Conservation (phyloP, 1,140 invertebrate species). For the Drosophila kepulauana region DNA sequence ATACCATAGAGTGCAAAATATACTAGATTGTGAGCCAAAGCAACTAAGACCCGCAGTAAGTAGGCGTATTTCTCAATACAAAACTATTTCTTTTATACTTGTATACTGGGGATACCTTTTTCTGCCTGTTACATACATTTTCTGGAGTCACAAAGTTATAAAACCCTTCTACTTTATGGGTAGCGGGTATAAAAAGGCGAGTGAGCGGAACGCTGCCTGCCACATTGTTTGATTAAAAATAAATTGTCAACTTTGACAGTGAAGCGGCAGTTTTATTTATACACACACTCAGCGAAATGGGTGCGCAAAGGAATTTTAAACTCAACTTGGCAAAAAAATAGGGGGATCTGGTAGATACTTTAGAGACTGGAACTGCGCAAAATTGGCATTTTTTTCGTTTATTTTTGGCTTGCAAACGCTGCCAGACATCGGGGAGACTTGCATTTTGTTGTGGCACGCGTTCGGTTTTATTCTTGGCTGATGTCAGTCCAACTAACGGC, state of each 20-base stretch:
- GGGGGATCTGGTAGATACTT: slow-evolving; percentile 6
- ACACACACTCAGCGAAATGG: slow-evolving; percentile 44
- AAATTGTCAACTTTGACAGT: slow-evolving; percentile 81
- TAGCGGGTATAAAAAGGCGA: too few species aligned
- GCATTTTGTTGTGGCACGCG: slow-evolving; percentile 27
- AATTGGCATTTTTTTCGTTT: slow-evolving; percentile 43
- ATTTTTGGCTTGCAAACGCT: slow-evolving; percentile 57
- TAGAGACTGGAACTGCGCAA: slow-evolving; percentile 5
- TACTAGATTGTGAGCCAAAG: too few species aligned
- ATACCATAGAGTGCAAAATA: too few species aligned
- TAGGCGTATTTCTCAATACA: too few species aligned
- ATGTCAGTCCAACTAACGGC: slow-evolving; percentile 43
- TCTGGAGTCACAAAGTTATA: too few species aligned
- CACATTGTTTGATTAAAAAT: slow-evolving; percentile 76
- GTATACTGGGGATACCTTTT: too few species aligned
- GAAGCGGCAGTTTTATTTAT: slow-evolving; percentile 70
- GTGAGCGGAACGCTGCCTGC: slow-evolving; percentile 7
- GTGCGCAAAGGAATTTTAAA: slow-evolving; percentile 50
- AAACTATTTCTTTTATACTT: too few species aligned
- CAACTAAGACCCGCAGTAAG: too few species aligned
- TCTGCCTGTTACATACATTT: too few species aligned
- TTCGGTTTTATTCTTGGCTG: slow-evolving; percentile 28
- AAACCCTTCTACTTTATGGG: too few species aligned
- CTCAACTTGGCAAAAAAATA: slow-evolving; percentile 24
- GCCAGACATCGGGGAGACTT: slow-evolving; percentile 75